These are phyloP conservation scores for Clitarchus hookeri DNA, from an alignment of 2,888 invertebrate genomes.

Conservation along the genomic window DNA sequence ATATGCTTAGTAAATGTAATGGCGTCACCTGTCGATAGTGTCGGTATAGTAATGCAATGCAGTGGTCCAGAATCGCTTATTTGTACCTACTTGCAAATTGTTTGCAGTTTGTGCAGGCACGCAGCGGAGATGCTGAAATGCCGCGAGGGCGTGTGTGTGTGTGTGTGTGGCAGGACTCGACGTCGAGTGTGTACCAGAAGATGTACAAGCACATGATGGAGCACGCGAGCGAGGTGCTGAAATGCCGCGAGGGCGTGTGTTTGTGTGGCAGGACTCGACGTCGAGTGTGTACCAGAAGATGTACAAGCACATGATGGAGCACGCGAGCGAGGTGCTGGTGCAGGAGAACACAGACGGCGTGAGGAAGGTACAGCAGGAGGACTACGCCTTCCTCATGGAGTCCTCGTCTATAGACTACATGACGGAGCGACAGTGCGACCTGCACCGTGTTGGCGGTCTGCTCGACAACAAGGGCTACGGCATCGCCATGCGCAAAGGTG, in stretches of 20 bases:
- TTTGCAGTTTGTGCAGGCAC: too few species aligned
- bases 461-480: constrained; percentile 86
- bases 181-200: constrained; percentile 34
- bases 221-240: too few species aligned
- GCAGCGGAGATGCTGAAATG: constrained; percentile 34
- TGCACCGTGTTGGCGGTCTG: constrained; percentile 72
- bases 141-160: too few species aligned
- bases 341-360: constrained; percentile 57
- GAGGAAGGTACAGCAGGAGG: constrained; percentile 55
- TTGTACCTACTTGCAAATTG: too few species aligned
- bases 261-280: constrained; percentile 37
- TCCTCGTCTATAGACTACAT: constrained; percentile 87
- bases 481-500: constrained; percentile 82
- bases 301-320: constrained; percentile 33
- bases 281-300: constrained; percentile 37
- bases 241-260: too few species aligned
- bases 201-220: too few species aligned
- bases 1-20: too few species aligned
- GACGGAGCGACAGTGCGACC: constrained; percentile 74
- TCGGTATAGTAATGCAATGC: too few species aligned
- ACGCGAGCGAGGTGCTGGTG: constrained; percentile 54
- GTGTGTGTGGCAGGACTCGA: too few species aligned
- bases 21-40: too few species aligned
- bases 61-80: too few species aligned
- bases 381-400: constrained; percentile 90